Base-by-base conservation (phyloP, 2,797 vertebrate species). In the Enteromius radiatus region DNA sequence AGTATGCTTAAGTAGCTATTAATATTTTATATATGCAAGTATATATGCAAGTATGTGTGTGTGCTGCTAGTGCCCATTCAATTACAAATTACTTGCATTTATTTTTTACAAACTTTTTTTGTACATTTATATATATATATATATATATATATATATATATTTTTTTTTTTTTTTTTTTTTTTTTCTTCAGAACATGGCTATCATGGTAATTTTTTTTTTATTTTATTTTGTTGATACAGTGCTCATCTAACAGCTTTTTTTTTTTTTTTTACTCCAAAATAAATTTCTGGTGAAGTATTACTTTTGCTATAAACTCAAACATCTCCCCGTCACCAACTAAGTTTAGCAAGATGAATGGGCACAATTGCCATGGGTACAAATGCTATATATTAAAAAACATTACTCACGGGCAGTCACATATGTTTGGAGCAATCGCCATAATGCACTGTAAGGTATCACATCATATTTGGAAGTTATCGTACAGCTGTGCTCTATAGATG, bases 321-420 rank as follows among this genome's bases (percentile, higher is more conserved):
- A 5, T 67, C 33, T 64, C 31, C 45, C 26, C n/a, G 3, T 65
- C 56, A 9, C 63, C 38, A 76, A 47, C 36, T 47, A 49, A 76
- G 47, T 76, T 82, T 68, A 7, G 7, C 19, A 68, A 76, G 73
- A 83, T 12, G 11, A 77, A 69, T 83, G 73, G 12, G 49, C 52
- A 36, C 74, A 83, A 77, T 69, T 61, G 67, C 74, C 15, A 83
- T 7, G 19, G 63, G 33, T 83, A 43, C 64, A 45, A 54, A 83
- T 69, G 74, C 73, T 61, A 47, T 77, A 75, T 82, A 83, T 69
- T 83, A 83, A 83, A 83, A 68, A 77, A 38, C 74, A 83, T 83
- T 83, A 83, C 81, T 83, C 63, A 82, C 8, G 28, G 31, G 19
- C 36, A 69, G 81, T 45, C 81, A 75, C 70, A 76, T 76, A 59